Evolutionary conservation across 2,888 invertebrate species (phyloP), one percentile per base, ranked within the genome.

Genomic region (Hirudinaria manillensis): DNA sequence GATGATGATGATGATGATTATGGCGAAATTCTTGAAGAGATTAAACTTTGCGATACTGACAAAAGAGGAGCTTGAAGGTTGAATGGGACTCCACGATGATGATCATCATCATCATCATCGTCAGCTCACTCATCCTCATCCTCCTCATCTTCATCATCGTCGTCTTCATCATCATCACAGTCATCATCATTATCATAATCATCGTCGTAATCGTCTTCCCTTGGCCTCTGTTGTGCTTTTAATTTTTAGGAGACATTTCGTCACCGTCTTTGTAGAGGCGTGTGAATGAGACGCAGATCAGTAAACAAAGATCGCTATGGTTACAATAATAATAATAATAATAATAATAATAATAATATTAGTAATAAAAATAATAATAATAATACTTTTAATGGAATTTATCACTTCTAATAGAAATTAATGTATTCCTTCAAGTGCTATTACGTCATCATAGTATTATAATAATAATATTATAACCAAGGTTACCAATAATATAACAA

Each of bases 11-110:
- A 95, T 95, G 83, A 95, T 65, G 55, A 56, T 27, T 19, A 53
- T 51, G 71, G 45, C 3, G 24, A 36, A n/a, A 45, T 45, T 45
- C 45, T 55, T 29, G 68, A 32, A 24, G 75, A 45, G 55, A 29
- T 72, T 2, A 21, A 6, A 27, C 27, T 1, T 29, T 27, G 27
- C 16, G 36, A 70, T 6, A 34, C 97, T 97, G 83, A 98, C 96
- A 98, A 89, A 78, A 98, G 89, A 71, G 98, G 89, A 87, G 97
- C 96, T 83, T 98, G 88, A 87, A 96, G 96, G 77, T 94, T 94
- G 89, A 96, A 98, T 88, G 97, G 95, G 82, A 98, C 89, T 3
- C 38, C 45, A 27, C 38, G 45, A 45, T 70, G 70, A 70, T 45
- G 70, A 45, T 70, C 45, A 70, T 45, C 45, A 70, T 38, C 45